phyloP scores from a whole-genome alignment of 2,888 invertebrate genomes.

The Fragum fragum region DNA sequence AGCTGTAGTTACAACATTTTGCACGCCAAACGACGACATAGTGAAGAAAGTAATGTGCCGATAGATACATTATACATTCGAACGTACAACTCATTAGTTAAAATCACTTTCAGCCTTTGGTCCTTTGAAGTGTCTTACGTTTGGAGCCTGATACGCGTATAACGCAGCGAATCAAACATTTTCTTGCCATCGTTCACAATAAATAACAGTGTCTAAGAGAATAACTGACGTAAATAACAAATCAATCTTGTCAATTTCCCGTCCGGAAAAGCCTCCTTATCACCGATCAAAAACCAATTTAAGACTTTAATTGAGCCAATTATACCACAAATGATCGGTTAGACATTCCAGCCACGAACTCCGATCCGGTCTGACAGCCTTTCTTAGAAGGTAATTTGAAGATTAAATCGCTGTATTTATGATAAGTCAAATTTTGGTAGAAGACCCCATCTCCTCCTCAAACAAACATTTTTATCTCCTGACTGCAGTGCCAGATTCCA shows the following conservation, averaged over 20 bases:
- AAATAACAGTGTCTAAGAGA: slow-evolving; percentile 54
- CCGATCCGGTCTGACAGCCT: slow-evolving; percentile 61
- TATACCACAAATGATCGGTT: slow-evolving; percentile 66
- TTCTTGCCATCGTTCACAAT: slow-evolving; percentile 43
- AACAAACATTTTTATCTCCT: slow-evolving; percentile 59
- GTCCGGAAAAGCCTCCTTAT: slow-evolving; percentile 65
- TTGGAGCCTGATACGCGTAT: background rate
- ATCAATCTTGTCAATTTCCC: slow-evolving; percentile 66
- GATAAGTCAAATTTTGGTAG: slow-evolving; percentile 67
- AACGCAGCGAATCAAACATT: slow-evolving; percentile 10
- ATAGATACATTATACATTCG: too few species aligned
- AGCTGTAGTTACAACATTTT: too few species aligned
- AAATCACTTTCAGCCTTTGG: background rate
- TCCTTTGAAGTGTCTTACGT: background rate
- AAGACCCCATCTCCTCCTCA: slow-evolving; percentile 54
- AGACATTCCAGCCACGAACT: slow-evolving; percentile 65
- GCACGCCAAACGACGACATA: too few species aligned
- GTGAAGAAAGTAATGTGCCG: too few species aligned
- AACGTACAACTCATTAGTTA: background rate
- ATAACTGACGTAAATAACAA: slow-evolving; percentile 57
- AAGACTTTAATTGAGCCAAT: slow-evolving; percentile 67
- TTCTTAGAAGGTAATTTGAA: slow-evolving; percentile 67
- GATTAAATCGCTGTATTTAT: slow-evolving; percentile 64
- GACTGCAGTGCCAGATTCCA: slow-evolving; percentile 63
- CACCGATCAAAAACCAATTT: slow-evolving; percentile 71